Base-by-base conservation (phyloP, 2,797 vertebrate genomes). In the Chrosomus eos region DNA sequence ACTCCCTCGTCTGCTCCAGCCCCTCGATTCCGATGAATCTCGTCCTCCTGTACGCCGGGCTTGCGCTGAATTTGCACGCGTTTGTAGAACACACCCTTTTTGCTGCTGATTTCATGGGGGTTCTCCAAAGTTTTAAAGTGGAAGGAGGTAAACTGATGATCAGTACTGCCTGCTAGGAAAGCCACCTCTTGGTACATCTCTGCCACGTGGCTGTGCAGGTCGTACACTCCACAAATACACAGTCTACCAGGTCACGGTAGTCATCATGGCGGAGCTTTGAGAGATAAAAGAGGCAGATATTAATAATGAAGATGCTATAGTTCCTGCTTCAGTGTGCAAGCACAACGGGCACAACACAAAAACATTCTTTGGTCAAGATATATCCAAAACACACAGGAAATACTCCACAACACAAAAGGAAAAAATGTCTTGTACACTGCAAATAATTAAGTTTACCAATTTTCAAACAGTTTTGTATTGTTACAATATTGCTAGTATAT, bases 1-100 rank as follows among this genome's bases (percentile, higher is more conserved):
- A 90, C 92, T 3, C 86, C 90, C 75, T 95, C 93, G 2, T 95
- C 93, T 5, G 16, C 33, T 7, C 78, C 51, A 31, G n/a, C 14
- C 31, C 33, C 53, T 9, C 91, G 88, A 38, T 21, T 91, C 2
- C 48, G 45, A 26, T 91, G 93, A 77, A 93, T 89, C 8, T 90
- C 92, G 48, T 95, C 93, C 26, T 91, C 88, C 31, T 91, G 91
- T 71, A 92, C 93, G 0, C 23, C 43, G n/a, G 90, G 87, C 74
- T 91, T 91, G 14, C 38, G 36, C 13, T 88, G 93, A 82, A 96
- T 94, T 90, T 95, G 96, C 80, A 95, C 96, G 9, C 96, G 94
- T 92, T 97, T 97, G 93, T 97, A 97, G 92, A 96, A 98, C 82
- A 97, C 78, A 5, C 97, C 96, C 91, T 97, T 97, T 88, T 95